Base-by-base conservation (phyloP, 2,888 invertebrate genomes). In the Nemotelus nigrinus region DNA sequence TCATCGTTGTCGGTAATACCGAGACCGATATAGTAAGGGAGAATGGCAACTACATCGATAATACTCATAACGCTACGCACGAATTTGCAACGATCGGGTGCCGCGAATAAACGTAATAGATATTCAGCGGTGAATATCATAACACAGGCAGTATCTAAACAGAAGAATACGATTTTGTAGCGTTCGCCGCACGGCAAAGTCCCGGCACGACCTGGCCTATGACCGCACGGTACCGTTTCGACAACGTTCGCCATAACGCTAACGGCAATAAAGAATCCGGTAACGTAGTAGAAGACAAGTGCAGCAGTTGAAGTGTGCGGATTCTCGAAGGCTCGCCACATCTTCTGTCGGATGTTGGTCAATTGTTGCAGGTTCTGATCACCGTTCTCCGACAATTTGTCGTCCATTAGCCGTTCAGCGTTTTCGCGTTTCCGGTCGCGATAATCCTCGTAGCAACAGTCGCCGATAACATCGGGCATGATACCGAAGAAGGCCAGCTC, bases 71-170 rank as follows among this genome's bases (percentile, higher is more conserved):
- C 99, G 82, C 96, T 97, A 80, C 98, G 92, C 84, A 97, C 96
- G 88, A 99, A 99, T 89, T 97, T 97, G 89, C 97, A 97, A 80
- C 99, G 92, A 88, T 97, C 96, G 45, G 99, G 99, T n/a, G 99
- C 99, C 8, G 99, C 99, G 88, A 97, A 99, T 83, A 99, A 90
- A 85, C 96, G 92, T 81, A 99, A 90, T 82, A 98, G 89, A 88
- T 99, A 99, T 88, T 99, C 99, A 64, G 98, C 97, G 39, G 99
- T 99, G 90, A 99, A 99, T 82, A 99, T 99, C 96, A 99, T 99
- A 82, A 99, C 99, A 89, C 99, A 99, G 80, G 99, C 99, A 43
- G 99, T 99, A 89, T 99, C 87, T 88, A 99, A 89, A 88, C 99
- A 99, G 90, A 99, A 99, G 90, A 99, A 98, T 82, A 97, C 96